Evolutionary conservation across 37 sponge, comb jelly and placozoan species (phyloP).

Genomic region (Tethya wilhelma): DNA sequence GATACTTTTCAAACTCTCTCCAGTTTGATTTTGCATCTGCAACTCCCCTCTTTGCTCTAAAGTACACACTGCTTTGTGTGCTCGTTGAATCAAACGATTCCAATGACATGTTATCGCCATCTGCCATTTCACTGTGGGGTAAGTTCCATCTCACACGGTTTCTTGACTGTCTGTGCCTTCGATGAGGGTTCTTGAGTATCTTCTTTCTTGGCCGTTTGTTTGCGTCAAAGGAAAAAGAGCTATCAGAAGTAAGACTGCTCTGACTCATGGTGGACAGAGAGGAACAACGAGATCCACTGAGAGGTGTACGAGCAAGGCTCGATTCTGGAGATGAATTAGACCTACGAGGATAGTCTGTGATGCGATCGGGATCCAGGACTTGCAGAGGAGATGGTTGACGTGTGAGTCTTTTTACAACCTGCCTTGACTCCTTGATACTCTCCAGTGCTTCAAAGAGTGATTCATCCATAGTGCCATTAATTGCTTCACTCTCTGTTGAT

Average conservation of each 20-base stretch:
- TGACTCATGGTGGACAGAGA: conserved; percentile 71
- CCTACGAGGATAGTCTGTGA: conserved; percentile 58
- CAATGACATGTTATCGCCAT: conserved; percentile 38
- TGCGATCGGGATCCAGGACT: neutral
- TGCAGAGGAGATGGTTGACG: conserved; percentile 1
- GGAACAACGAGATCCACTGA: conserved; percentile 5
- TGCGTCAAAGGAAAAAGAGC: conserved; percentile 44
- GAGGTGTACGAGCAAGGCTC: neutral
- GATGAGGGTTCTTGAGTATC: conserved; percentile 60
- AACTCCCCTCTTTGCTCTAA: neutral
- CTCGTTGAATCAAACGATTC: conserved; percentile 56
- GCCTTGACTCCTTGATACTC: neutral
- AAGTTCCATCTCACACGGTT: conserved; percentile 66
- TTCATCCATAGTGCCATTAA: neutral
- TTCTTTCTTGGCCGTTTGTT: conserved; percentile 65
- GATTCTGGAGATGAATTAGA: conserved; percentile 1
- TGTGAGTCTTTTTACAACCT: neutral
- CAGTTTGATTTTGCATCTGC: conserved; percentile 7
- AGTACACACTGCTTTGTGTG: neutral
- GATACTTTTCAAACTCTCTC: conserved; percentile 39
- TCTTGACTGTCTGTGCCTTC: neutral
- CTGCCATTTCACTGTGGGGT: conserved; percentile 21
- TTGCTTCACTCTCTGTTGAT: no score
- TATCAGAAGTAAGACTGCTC: conserved; percentile 65
- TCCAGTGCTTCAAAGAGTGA: conserved; percentile 43